Conservation (phyloP, 92 coral and sea anemone genomes). For the Zoanthus sansibaricus region DNA sequence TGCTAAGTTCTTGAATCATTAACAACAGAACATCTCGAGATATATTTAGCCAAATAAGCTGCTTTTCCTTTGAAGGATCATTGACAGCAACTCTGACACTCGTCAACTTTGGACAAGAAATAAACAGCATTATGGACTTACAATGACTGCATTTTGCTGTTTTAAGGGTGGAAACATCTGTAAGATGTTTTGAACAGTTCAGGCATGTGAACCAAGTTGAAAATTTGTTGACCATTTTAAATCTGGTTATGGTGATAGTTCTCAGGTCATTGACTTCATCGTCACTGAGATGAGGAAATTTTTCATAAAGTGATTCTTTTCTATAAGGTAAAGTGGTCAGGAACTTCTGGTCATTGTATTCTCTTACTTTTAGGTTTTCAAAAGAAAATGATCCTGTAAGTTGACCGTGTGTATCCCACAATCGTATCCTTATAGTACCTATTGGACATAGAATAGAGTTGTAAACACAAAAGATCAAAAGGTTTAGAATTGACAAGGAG, state of each 20-base stretch:
- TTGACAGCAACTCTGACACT: not conserved
- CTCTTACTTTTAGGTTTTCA: too few relatives aligned
- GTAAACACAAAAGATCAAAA: not conserved
- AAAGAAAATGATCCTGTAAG: not conserved
- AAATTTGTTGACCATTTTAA: not conserved
- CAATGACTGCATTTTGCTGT: too few relatives aligned
- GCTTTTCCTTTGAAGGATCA: not conserved
- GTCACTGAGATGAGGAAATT: not conserved
- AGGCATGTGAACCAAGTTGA: not conserved
- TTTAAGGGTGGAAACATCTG: too few relatives aligned
- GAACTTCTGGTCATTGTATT: too few relatives aligned
- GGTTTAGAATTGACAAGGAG: not conserved
- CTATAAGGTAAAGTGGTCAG: not conserved
- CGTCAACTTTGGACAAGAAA: too few relatives aligned
- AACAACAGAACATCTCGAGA: not conserved
- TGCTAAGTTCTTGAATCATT: not conserved
- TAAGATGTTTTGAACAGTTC: too few relatives aligned
- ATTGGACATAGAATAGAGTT: not conserved
- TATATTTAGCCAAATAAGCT: not conserved
- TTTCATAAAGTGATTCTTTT: not conserved
- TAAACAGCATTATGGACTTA: too few relatives aligned
- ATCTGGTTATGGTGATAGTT: not conserved
- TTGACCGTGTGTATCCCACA: not conserved
- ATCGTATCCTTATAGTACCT: too few relatives aligned
- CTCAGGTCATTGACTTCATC: not conserved